A percentile compares a stretch with the other conserved stretches of the same genome.
phyloP scores from a whole-genome alignment of 2,113 vertebrate genomes.

The Hippopotamus amphibius region DNA sequence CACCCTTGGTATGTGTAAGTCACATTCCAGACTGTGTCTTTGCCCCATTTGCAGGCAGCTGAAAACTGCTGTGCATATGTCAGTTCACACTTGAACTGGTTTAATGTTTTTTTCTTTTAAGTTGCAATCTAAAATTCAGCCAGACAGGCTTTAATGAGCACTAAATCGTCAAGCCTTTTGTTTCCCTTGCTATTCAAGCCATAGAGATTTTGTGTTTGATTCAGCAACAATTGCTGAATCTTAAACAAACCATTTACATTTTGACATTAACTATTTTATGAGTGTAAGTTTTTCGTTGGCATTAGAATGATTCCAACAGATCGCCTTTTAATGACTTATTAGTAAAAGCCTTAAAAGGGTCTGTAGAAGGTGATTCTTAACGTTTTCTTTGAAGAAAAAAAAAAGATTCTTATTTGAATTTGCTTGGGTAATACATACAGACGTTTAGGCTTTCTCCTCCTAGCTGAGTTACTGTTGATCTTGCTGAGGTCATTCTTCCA shows the following conservation, averaged over 20 bases:
- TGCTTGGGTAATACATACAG: background rate
- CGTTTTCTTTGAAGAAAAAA: constrained; percentile 31
- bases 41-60: background rate
- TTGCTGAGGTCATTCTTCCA: constrained; percentile 18
- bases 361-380: constrained; percentile 62
- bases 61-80: background rate
- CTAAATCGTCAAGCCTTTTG: constrained; percentile 69
- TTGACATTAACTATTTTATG: constrained; percentile 76
- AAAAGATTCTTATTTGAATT: constrained; percentile 23
- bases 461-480: constrained; percentile 37
- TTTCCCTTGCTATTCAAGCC: constrained; percentile 73
- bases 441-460: constrained; percentile 13
- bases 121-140: constrained; percentile 75
- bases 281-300: constrained; percentile 69
- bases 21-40: background rate
- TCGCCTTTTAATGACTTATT: constrained; percentile 75
- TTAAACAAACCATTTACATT: constrained; percentile 76
- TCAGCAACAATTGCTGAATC: constrained; percentile 74
- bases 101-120: constrained; percentile 69
- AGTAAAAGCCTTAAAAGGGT: constrained; percentile 68
- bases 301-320: constrained; percentile 67
- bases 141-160: constrained; percentile 58
- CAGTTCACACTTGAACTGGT: constrained; percentile 72
- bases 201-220: constrained; percentile 70
- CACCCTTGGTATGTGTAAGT: background rate